Conservation (phyloP, 2,113 vertebrate species). For the Entomyzon cyanotis region DNA sequence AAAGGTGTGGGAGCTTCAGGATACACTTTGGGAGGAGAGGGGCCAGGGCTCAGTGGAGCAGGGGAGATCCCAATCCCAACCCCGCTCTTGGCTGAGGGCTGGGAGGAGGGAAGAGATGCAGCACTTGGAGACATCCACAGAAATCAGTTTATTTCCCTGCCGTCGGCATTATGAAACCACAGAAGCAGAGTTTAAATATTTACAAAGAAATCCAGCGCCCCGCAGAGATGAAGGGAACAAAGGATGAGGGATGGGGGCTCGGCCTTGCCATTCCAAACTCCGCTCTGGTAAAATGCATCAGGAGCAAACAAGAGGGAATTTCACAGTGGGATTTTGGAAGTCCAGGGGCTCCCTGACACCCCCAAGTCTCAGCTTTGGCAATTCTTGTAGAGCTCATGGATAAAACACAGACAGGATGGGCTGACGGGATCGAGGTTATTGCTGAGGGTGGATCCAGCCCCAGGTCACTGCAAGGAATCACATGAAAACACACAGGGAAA, state of each 20-base stretch:
- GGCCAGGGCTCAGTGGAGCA: not conserved
- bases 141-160: conserved; percentile 64
- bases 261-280: not conserved
- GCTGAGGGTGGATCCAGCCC: conserved; percentile 16
- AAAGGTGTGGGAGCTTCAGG: not conserved
- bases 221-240: conserved; percentile 36
- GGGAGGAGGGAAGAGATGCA: not conserved
- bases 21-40: not conserved
- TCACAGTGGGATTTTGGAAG: not conserved
- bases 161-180: conserved; percentile 54
- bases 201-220: conserved; percentile 58
- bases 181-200: conserved; percentile 57
- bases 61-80: not conserved
- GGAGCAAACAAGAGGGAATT: not conserved
- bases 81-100: accelerated
- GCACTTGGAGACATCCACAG: conserved; percentile 13
- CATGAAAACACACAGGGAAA: not conserved
- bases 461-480: not conserved
- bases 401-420: not conserved
- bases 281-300: not conserved
- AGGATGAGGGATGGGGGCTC: not conserved
- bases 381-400: not conserved
- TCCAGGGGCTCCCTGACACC: not conserved
- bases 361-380: conserved; percentile 39
- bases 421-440: not conserved